Conservation (phyloP, 2,797 vertebrate genomes). For the Sebastes vulpes region DNA sequence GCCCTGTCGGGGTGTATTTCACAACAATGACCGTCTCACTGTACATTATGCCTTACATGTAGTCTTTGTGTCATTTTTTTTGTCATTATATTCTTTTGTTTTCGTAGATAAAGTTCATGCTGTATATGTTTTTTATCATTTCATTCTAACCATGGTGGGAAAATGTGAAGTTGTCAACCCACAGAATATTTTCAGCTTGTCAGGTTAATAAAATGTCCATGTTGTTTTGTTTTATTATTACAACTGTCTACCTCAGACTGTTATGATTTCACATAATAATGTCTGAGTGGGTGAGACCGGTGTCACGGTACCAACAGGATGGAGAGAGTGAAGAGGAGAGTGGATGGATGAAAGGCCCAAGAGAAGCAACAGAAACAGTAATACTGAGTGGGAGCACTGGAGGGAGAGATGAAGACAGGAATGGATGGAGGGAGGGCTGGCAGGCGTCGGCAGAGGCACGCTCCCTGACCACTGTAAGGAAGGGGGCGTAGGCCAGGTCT, state of each 20-base stretch:
- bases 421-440: conserved; percentile 73
- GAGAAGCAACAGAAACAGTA: conserved; percentile 45
- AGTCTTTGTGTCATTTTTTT: not conserved
- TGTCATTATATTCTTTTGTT: not conserved
- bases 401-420: conserved; percentile 66
- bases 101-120: not conserved
- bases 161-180: not conserved
- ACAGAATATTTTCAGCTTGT: not conserved
- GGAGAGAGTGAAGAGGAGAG: conserved; percentile 20
- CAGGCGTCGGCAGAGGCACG: conserved; percentile 64
- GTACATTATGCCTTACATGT: too few relatives aligned
- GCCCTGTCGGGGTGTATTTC: too few relatives aligned
- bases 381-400: conserved; percentile 66
- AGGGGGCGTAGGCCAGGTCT: conserved; percentile 81
- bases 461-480: conserved; percentile 79
- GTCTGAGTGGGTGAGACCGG: not conserved
- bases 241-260: not conserved
- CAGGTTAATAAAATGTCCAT: not conserved
- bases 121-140: not conserved
- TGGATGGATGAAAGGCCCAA: conserved; percentile 20
- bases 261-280: not conserved
- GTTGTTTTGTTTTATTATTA: not conserved
- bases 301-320: not conserved
- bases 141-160: not conserved
- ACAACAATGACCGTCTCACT: too few relatives aligned